Conservation (phyloP, 2,113 vertebrate species). For the Herpetotheres cachinnans region DNA sequence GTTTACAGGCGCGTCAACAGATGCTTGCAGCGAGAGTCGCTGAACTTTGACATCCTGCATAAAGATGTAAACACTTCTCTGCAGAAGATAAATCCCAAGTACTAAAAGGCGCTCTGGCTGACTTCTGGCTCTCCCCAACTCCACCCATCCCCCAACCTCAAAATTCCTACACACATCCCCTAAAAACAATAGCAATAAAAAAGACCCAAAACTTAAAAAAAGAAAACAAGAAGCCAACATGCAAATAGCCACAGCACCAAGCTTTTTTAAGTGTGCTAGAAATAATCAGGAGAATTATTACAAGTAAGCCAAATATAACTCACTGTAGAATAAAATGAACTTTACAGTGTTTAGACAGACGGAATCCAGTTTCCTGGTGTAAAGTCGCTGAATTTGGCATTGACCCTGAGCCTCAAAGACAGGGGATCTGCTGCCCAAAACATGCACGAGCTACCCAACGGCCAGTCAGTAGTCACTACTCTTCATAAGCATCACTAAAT, state of each 20-base stretch:
- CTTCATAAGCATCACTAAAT: not conserved
- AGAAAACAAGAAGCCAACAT: not conserved
- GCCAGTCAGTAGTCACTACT: not conserved
- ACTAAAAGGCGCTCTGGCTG: not conserved
- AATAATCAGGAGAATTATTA: slow-evolving; percentile 7
- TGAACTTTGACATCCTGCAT: slow-evolving; percentile 36
- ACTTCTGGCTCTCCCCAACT: not conserved
- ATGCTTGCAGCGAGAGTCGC: not conserved
- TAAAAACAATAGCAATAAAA: not conserved
- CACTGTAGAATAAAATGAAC: not conserved
- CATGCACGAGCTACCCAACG: fast-evolving
- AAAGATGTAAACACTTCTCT: slow-evolving; percentile 45
- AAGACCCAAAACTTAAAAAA: not conserved
- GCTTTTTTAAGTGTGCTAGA: not conserved
- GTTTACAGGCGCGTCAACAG: slow-evolving; percentile 16
- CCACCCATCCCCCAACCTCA: not conserved
- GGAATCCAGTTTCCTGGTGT: not conserved
- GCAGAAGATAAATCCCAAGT: slow-evolving; percentile 20
- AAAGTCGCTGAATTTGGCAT: slow-evolving; percentile 8
- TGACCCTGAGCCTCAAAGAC: not conserved
- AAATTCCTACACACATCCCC: not conserved
- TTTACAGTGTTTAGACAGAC: slow-evolving; percentile 34
- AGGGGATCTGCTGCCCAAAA: not conserved
- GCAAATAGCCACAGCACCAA: not conserved
- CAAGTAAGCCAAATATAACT: slow-evolving; percentile 20